phyloP scores from a whole-genome alignment of 2,113 vertebrate species.

The Neodon shergylaensis region DNA sequence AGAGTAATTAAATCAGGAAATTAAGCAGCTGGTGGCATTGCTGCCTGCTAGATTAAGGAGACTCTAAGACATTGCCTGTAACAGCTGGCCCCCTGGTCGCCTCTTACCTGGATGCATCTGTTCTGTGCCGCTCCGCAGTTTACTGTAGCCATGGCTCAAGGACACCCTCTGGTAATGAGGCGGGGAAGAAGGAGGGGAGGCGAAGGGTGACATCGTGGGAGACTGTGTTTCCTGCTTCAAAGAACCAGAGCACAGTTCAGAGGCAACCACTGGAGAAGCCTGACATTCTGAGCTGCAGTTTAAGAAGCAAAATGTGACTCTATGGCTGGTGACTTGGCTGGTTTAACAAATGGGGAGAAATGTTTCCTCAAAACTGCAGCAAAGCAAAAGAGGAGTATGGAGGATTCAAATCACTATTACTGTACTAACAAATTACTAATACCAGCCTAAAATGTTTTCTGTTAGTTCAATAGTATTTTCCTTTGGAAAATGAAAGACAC shows the following conservation, averaged over 20 bases:
- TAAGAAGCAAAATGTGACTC: conserved; percentile 35
- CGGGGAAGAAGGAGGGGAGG: conserved; percentile 91
- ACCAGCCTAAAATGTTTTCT: conserved; percentile 21
- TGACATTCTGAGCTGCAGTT: conserved; percentile 20
- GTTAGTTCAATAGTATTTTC: conserved; percentile 55
- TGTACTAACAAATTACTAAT: conserved; percentile 49
- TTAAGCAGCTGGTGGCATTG: conserved; percentile 62
- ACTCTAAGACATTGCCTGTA: conserved; percentile 40
- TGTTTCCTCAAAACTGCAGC: conserved; percentile 29
- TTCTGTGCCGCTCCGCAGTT: conserved; percentile 88
- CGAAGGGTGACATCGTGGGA: conserved; percentile 87
- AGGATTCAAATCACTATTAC: background rate
- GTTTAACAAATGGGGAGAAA: conserved; percentile 48
- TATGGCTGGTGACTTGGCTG: background rate
- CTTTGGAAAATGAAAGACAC: conserved; percentile 61
- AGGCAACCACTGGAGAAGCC: conserved; percentile 25
- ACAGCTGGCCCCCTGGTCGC: conserved; percentile 12
- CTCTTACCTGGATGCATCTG: conserved; percentile 86
- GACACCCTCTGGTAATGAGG: conserved; percentile 87
- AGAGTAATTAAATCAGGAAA: conserved; percentile 77
- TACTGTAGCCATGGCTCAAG: conserved; percentile 86
- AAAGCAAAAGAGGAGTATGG: conserved; percentile 41
- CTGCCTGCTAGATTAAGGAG: conserved; percentile 68
- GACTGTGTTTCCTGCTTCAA: conserved; percentile 91
- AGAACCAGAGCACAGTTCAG: conserved; percentile 78